These are phyloP conservation scores for Xiphias gladius DNA, from an alignment of 2,113 vertebrate genomes.

Conservation along the genomic window DNA sequence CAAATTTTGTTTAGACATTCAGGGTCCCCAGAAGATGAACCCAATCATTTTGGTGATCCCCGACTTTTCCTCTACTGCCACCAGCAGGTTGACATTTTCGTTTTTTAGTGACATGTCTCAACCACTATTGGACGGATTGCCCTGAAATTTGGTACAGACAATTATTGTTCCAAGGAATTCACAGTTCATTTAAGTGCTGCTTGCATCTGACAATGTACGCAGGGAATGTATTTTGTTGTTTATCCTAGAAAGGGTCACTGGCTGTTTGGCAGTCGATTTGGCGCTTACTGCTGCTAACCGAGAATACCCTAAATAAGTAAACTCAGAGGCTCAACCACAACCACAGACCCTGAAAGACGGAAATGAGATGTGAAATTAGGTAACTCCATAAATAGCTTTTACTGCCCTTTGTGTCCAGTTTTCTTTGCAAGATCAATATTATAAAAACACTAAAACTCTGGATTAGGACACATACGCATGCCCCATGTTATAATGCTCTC, in stretches of 20 bases:
- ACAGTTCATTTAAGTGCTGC: constrained; percentile 14
- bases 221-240: constrained; percentile 10
- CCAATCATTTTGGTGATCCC: background rate
- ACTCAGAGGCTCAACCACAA: constrained; percentile 1
- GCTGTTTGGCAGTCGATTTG: constrained; percentile 13
- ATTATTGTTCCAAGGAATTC: background rate
- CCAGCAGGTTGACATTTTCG: background rate
- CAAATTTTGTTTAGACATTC: too few species aligned
- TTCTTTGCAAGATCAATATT: background rate
- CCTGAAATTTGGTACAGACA: background rate
- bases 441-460: constrained; percentile 15
- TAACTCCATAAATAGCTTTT: constrained; percentile 13
- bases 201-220: constrained; percentile 8
- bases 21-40: background rate
- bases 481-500: constrained; percentile 12
- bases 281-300: constrained; percentile 27
- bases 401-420: background rate
- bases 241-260: background rate
- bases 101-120: background rate
- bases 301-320: constrained; percentile 8
- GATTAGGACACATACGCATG: constrained; percentile 11
- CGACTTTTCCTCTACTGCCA: background rate
- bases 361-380: constrained; percentile 32
- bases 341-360: background rate
- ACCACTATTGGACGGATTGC: background rate